Percentiles rank a stretch among this genome's conserved stretches.
These are phyloP conservation scores for Ellobium chinense DNA, from an alignment of 2,888 invertebrate genomes.

Conservation along the genomic window DNA sequence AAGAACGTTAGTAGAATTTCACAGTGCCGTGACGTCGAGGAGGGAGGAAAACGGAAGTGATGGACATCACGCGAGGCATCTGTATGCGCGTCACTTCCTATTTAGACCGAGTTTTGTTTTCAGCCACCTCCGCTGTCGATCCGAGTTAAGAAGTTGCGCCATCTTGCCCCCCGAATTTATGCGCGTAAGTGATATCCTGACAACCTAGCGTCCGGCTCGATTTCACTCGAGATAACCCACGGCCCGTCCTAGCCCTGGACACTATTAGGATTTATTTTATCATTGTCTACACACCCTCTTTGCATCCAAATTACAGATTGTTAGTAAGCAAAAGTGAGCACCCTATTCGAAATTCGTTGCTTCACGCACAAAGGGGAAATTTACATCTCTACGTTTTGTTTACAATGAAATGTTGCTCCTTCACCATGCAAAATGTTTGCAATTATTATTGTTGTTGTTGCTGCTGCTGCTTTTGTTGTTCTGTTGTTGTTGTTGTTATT, in stretches of 20 bases:
- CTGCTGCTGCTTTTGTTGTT: too few species aligned
- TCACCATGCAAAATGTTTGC: too few species aligned
- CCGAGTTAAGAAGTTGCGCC: background rate
- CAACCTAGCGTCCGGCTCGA: background rate
- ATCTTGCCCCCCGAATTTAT: background rate
- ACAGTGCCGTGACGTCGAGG: background rate
- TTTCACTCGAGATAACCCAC: background rate
- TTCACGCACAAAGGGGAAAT: too few species aligned
- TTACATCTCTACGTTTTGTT: too few species aligned
- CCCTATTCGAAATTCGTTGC: too few species aligned
- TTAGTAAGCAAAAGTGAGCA: too few species aligned
- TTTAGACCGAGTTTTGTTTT: background rate
- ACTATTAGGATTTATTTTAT: background rate
- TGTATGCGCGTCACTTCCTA: conserved; percentile 10
- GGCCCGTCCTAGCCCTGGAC: background rate
- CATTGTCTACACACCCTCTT: background rate
- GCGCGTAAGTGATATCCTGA: background rate
- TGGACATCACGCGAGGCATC: conserved; percentile 4
- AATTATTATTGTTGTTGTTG: too few species aligned
- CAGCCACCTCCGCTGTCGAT: background rate
- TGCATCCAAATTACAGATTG: too few species aligned
- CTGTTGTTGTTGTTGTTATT: too few species aligned
- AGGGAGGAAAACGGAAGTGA: background rate
- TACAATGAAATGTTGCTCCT: too few species aligned
- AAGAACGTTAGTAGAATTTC: background rate